Evolutionary conservation across 2,113 vertebrate genomes (phyloP).

Genomic region (Brachyhypopomus gauderio): DNA sequence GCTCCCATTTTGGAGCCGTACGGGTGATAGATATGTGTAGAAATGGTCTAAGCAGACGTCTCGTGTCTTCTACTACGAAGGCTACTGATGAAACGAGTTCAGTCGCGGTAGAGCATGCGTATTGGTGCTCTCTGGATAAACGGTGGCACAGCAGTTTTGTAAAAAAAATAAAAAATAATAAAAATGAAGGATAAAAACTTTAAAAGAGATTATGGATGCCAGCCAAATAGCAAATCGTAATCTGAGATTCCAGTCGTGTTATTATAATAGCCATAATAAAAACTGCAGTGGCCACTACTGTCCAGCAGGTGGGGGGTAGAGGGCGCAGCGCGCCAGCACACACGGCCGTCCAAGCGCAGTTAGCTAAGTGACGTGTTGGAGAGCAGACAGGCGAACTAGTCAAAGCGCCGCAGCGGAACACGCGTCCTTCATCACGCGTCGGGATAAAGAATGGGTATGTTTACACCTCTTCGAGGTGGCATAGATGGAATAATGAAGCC

Average conservation of each 20-base stretch:
- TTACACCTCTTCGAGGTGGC: background rate
- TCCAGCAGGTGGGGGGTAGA: conserved; percentile 26
- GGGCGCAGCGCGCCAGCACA: no score
- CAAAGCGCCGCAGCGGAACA: background rate
- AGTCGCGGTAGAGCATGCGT: conserved; percentile 29
- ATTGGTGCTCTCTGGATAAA: background rate
- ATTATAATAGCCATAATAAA: no score
- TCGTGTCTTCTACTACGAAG: conserved; percentile 1
- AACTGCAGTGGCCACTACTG: background rate
- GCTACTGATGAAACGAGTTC: conserved; percentile 15
- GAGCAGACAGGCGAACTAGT: background rate
- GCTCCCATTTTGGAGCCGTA: conserved; percentile 17
- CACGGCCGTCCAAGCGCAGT: no score
- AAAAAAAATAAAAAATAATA: background rate
- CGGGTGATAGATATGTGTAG: background rate
- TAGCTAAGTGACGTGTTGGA: no score
- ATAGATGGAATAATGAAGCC: no score
- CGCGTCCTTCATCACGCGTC: background rate
- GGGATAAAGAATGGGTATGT: conserved; percentile 21
- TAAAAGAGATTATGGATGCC: background rate
- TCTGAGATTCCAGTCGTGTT: no score
- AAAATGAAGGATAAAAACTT: no score
- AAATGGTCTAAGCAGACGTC: background rate
- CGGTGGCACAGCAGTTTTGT: background rate
- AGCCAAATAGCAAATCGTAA: no score